Base-by-base conservation (phyloP, 2,797 vertebrate genomes). In the Enteromius unitaeniatus region DNA sequence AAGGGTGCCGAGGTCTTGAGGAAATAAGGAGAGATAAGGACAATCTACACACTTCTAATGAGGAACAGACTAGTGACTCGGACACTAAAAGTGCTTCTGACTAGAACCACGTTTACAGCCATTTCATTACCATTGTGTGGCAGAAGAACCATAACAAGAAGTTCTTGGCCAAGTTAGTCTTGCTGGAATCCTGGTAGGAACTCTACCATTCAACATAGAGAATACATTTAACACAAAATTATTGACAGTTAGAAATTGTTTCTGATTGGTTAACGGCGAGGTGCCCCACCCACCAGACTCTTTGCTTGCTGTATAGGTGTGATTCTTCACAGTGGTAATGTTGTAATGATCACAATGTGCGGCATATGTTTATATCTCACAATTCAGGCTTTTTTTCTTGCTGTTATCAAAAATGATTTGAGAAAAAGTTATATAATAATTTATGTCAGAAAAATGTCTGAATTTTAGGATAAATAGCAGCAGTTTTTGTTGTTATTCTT, bases 1-100 rank as follows among this genome's bases (percentile, higher is more conserved):
- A 17, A 80, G 81, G 45, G 70, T 84, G 82, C 72, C 1, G 28
- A 81, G 58, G 55, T 51, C 78, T 86, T 86, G 45, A 83, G 72
- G 78, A 81, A 55, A 84, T 65, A 83, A 60, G 62, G 51, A 49
- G 62, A 70, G 85, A 78, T 83, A 79, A 84, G 85, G 74, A 70
- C n/a, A 73, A 81, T 40, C 47, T 62, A 68, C 79, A 65, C 34
- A 45, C 26, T 55, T 65, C 65, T 84, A 86, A 84, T 86, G 67
- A 78, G 82, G 67, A 84, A 28, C 85, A 86, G 82, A 77, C 47
- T 51, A 58, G 77, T 64, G 69, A 28, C 68, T 60, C 17, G 26
- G 31, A 62, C 77, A 73, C 31, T 28, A 26, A 72, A 78, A 73
- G 67, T 31, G 26, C 28, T 74, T 31, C 64, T 49, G 40, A 47